A percentile compares a stretch with the other conserved stretches of the same genome.
phyloP scores from a whole-genome alignment of 2,888 invertebrate species.

The Acleris literana region DNA sequence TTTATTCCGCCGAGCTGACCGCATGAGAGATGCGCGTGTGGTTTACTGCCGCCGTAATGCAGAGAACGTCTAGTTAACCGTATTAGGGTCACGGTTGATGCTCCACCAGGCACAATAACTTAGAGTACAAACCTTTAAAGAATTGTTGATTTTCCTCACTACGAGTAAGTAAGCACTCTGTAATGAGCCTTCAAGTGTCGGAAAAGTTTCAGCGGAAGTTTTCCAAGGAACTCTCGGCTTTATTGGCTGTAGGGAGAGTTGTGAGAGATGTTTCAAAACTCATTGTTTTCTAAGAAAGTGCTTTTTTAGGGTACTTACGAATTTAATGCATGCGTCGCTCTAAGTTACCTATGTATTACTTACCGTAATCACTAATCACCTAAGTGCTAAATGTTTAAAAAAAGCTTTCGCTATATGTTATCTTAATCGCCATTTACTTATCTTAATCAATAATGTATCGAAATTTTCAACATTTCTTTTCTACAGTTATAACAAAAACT shows the following conservation, averaged over 20 bases:
- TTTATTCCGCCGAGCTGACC: constrained; percentile 26
- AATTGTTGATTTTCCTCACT: constrained; percentile 10
- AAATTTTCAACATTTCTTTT: no score
- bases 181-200: constrained; percentile 26
- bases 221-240: constrained; percentile 18
- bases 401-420: no score
- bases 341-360: no score
- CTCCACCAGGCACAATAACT: not conserved
- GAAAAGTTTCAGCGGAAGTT: constrained; percentile 17
- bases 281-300: constrained; percentile 7
- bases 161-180: constrained; percentile 17
- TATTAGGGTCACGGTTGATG: constrained; percentile 13
- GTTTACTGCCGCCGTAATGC: constrained; percentile 30
- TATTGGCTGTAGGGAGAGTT: constrained; percentile 21
- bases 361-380: no score
- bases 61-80: constrained; percentile 15
- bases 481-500: no score
- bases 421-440: no score
- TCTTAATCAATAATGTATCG: no score
- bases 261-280: constrained; percentile 26
- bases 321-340: not conserved
- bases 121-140: constrained; percentile 10
- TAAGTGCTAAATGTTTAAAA: no score
- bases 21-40: constrained; percentile 13
- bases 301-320: not conserved